Evolutionary conservation across 2,113 vertebrate species (phyloP).

Genomic region (Kryptolebias marmoratus): DNA sequence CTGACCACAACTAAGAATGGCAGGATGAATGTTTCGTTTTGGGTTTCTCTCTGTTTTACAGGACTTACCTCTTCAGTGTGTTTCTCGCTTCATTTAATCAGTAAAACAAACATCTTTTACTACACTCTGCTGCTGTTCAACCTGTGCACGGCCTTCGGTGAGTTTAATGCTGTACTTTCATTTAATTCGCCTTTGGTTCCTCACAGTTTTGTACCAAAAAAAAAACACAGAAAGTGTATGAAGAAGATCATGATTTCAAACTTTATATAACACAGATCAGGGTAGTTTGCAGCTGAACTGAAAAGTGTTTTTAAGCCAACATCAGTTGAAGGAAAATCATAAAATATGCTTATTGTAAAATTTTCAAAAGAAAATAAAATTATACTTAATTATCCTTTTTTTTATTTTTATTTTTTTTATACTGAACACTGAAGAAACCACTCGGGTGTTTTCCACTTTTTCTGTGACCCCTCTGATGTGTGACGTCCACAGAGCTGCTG

Average conservation of each 20-base stretch:
- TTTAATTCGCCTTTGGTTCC: neutral
- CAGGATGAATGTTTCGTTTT: neutral
- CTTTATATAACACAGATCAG: neutral
- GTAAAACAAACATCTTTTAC: constrained; percentile 87
- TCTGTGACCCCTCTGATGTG: no score
- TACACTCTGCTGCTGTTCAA: constrained; percentile 90
- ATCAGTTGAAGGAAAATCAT: no score
- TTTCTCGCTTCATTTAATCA: constrained; percentile 88
- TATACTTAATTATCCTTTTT: neutral
- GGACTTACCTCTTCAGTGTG: constrained; percentile 78
- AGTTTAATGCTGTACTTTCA: constrained; percentile 14
- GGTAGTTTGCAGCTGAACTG: neutral
- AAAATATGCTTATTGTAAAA: no score
- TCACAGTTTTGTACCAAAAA: no score
- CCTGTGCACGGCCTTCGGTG: constrained; percentile 91
- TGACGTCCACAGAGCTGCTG: no score
- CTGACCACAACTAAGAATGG: no score
- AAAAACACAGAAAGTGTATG: no score
- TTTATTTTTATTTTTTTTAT: neutral
- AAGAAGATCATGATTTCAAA: no score
- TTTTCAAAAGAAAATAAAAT: neutral
- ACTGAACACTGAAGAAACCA: no score
- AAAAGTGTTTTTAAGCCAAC: no score
- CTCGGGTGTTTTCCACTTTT: no score
- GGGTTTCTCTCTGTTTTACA: constrained; percentile 53